Base-by-base conservation (phyloP, 2,888 invertebrate genomes). In the Nymphalis c-album region DNA sequence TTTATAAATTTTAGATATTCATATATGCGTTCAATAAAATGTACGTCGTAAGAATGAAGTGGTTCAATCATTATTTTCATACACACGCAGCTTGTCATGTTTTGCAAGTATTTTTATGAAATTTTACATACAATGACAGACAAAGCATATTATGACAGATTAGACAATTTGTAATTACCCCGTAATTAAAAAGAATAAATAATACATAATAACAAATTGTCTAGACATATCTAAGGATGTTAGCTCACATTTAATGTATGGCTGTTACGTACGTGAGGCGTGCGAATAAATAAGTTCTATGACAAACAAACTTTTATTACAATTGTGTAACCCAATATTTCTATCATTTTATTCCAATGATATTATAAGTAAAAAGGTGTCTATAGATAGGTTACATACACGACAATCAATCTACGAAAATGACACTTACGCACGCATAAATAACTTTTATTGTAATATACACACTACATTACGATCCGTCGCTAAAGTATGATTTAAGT, bases 201-300 rank as follows among this genome's bases (percentile, higher is more conserved):
- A 22, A 55, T 31, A 60, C 58, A 67, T 65, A 63, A 59, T 69
- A 18, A 57, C 57, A 22, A 58, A 64, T 70, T 63, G 62, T 67
- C 62, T 67, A 64, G 31, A 64, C 50, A 53, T 64, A 59, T 62
- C 50, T 46, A 45, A 47, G 55, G 58, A 55, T 55, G 31, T 60
- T 63, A 60, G 63, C 63, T 65, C 60, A 64, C 69, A 63, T 71
- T 67, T 68, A 51, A 67, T 64, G 70, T 64, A 73, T 74, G 76
- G 74, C 76, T 77, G 77, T 75, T 73, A 69, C 62, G 71, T 71
- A 68, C 71, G 72, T 66, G 50, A 72, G 63, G 65, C 69, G 63
- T 71, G 72, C 69, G 60, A 76, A 74, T 78, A 77, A 76, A 77
- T 75, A 70, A 67, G 62, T 74, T 75, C 74, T 74, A 76, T 67